Evolutionary conservation across 2,888 invertebrate genomes (phyloP).

Genomic region (Lottia gigantea): DNA sequence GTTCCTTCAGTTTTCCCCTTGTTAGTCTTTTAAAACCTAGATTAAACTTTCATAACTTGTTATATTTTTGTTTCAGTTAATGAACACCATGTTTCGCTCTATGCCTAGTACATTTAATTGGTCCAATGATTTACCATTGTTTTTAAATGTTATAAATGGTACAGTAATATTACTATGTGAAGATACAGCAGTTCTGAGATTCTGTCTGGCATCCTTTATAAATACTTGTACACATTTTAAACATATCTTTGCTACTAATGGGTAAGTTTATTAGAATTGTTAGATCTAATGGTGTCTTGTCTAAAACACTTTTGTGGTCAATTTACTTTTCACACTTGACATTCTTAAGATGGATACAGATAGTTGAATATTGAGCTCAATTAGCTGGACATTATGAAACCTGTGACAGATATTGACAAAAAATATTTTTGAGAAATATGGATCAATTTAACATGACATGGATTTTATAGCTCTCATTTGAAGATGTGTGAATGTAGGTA

Average conservation of each 20-base stretch:
- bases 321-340: too few relatives aligned
- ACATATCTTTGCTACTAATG: slow-evolving; percentile 97
- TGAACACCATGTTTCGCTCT: slow-evolving; percentile 95
- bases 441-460: too few relatives aligned
- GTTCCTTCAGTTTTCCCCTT: background rate
- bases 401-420: too few relatives aligned
- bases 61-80: slow-evolving; percentile 72
- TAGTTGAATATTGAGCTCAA: too few relatives aligned
- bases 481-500: too few relatives aligned
- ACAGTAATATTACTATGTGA: slow-evolving; percentile 96
- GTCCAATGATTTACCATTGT: slow-evolving; percentile 95
- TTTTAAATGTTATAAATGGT: slow-evolving; percentile 96
- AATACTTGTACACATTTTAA: slow-evolving; percentile 92
- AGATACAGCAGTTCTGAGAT: slow-evolving; percentile 93
- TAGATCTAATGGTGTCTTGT: too few relatives aligned
- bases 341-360: too few relatives aligned
- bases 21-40: background rate
- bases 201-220: slow-evolving; percentile 96
- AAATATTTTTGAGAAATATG: too few relatives aligned
- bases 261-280: slow-evolving; percentile 71
- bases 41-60: background rate
- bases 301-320: too few relatives aligned
- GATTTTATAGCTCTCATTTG: too few relatives aligned
- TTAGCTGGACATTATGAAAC: too few relatives aligned
- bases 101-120: slow-evolving; percentile 98